Percentiles rank a stretch among this genome's conserved stretches.
Evolutionary conservation across 2,797 vertebrate genomes (phyloP).

Genomic region (Epinephelus coioides): DNA sequence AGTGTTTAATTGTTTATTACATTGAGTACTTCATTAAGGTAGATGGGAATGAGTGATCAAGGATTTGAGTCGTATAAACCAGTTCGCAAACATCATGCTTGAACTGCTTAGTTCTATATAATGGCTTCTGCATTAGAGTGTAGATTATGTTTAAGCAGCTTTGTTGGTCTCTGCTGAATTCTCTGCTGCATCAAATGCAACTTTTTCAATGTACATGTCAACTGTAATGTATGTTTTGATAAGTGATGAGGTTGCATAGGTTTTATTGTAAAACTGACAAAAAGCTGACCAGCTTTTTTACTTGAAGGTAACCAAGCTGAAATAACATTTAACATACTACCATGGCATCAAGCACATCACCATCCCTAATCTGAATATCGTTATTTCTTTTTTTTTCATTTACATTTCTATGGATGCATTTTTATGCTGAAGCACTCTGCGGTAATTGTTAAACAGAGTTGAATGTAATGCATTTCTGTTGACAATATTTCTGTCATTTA

Average conservation of each 20-base stretch:
- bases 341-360: not conserved
- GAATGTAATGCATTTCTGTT: not conserved
- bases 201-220: not conserved
- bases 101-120: not conserved
- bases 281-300: not conserved
- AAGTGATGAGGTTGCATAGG: too few species aligned
- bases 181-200: not conserved
- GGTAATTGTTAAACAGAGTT: not conserved
- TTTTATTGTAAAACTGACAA: not conserved
- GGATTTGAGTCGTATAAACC: not conserved
- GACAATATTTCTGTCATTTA: not conserved
- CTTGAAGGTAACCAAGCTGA: not conserved
- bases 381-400: not conserved
- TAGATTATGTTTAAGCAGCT: not conserved
- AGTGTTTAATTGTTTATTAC: not conserved
- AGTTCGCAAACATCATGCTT: not conserved
- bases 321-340: not conserved
- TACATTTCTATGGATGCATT: not conserved
- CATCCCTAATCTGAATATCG: not conserved
- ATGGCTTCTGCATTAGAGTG: not conserved
- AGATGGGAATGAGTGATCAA: not conserved
- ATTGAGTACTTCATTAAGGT: not conserved
- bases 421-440: not conserved
- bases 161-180: not conserved
- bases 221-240: not conserved